A percentile compares a stretch with the other conserved stretches of the same genome.
These are phyloP conservation scores for Pseudomugil tenellus DNA, from an alignment of 2,797 vertebrate genomes.

Conservation along the genomic window DNA sequence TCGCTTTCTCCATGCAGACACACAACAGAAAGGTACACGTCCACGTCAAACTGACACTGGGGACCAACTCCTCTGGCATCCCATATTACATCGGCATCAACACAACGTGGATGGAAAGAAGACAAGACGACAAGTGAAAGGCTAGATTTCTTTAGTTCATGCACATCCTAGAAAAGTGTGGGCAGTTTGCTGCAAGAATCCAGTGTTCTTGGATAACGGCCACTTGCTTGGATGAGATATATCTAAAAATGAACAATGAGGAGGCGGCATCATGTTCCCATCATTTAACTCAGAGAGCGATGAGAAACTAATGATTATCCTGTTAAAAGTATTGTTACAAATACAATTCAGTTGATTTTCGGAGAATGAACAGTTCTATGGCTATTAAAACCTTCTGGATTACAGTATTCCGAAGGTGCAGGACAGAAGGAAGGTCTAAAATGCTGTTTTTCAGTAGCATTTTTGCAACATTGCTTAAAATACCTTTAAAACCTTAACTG, in stretches of 20 bases:
- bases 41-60: slow-evolving; percentile 16
- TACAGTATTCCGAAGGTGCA: not conserved
- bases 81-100: not conserved
- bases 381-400: not conserved
- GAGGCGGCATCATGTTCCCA: not conserved
- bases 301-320: not conserved
- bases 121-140: not conserved
- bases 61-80: slow-evolving; percentile 22
- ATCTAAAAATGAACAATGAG: not conserved
- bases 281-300: not conserved
- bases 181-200: not conserved
- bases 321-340: not conserved
- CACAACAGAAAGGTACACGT: slow-evolving; percentile 59
- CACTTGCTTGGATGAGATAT: not conserved
- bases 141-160: not conserved
- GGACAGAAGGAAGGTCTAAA: not conserved
- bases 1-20: slow-evolving; percentile 52
- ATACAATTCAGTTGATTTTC: not conserved
- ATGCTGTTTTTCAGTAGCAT: not conserved
- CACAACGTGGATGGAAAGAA: not conserved
- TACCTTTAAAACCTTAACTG: too few relatives aligned
- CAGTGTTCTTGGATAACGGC: not conserved
- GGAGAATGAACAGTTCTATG: not conserved
- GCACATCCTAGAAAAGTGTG: not conserved
- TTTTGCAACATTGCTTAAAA: too few relatives aligned